Evolutionary conservation across 2,888 invertebrate genomes (phyloP).

Genomic region (Amorpha juglandis): DNA sequence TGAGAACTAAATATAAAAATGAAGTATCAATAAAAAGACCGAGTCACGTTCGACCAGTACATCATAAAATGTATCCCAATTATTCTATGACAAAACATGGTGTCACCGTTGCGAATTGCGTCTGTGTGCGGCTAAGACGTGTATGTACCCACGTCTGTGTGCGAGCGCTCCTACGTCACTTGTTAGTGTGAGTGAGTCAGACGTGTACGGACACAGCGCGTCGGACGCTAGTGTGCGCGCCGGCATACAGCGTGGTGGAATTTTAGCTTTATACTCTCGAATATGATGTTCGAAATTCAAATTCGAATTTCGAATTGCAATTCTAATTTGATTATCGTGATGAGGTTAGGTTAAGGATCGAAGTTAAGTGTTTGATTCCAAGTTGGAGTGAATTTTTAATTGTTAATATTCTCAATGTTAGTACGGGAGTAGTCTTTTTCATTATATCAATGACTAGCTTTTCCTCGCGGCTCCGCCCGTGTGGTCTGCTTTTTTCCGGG

Average conservation of each 20-base stretch:
- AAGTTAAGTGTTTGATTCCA: too few species aligned
- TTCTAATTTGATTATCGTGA: not conserved
- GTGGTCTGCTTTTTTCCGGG: too few species aligned
- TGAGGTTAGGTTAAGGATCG: not conserved
- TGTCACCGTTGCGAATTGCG: not conserved
- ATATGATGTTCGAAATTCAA: constrained; percentile 18
- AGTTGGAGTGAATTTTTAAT: too few species aligned
- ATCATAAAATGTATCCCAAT: not conserved
- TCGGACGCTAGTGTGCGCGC: constrained; percentile 16
- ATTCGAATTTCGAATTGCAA: not conserved
- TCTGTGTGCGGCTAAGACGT: constrained; percentile 28
- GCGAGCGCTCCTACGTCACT: constrained; percentile 21
- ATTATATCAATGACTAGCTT: too few species aligned
- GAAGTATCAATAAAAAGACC: too few species aligned
- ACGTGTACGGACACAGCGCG: constrained; percentile 37
- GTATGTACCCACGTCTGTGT: not conserved
- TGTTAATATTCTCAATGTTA: too few species aligned
- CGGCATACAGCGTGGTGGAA: constrained; percentile 24
- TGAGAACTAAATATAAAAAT: constrained; percentile 13
- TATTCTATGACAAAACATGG: not conserved
- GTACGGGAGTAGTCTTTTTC: too few species aligned
- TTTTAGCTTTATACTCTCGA: not conserved
- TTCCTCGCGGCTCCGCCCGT: too few species aligned
- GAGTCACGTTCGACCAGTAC: not conserved
- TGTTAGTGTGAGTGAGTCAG: constrained; percentile 39